These are phyloP conservation scores for Oreochromis tanganicae DNA, from an alignment of 2,113 vertebrate genomes.

Conservation along the genomic window DNA sequence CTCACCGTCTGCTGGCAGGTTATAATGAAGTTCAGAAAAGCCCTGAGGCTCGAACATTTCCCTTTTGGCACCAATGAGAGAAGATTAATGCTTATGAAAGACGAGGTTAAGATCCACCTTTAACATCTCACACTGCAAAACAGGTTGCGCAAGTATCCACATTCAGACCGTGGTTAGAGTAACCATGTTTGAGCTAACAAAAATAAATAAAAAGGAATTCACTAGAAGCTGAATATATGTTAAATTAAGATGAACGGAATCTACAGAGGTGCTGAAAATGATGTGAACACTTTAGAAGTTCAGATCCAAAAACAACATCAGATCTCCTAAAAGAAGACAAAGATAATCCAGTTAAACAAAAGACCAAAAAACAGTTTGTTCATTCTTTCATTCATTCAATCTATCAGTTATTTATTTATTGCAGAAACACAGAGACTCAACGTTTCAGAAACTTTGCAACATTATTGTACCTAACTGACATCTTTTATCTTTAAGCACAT, in stretches of 20 bases:
- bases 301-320: neutral
- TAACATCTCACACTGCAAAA: neutral
- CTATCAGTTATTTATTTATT: neutral
- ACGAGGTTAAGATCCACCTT: neutral
- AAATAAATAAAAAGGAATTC: neutral
- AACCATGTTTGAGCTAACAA: neutral
- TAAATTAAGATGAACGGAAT: neutral
- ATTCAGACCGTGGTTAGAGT: neutral
- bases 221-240: neutral
- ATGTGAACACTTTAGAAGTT: neutral
- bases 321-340: neutral
- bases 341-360: neutral
- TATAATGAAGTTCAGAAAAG: conserved; percentile 13
- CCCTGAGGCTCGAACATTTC: neutral
- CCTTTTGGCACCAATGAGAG: neutral
- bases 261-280: neutral
- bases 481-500: neutral
- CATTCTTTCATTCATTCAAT: neutral
- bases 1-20: conserved; percentile 13
- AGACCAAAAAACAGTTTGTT: neutral
- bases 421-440: neutral
- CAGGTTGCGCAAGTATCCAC: neutral
- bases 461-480: neutral
- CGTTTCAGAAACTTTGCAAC: neutral
- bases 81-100: neutral